Conservation (phyloP, 2,797 vertebrate species). For the Chanos chanos region DNA sequence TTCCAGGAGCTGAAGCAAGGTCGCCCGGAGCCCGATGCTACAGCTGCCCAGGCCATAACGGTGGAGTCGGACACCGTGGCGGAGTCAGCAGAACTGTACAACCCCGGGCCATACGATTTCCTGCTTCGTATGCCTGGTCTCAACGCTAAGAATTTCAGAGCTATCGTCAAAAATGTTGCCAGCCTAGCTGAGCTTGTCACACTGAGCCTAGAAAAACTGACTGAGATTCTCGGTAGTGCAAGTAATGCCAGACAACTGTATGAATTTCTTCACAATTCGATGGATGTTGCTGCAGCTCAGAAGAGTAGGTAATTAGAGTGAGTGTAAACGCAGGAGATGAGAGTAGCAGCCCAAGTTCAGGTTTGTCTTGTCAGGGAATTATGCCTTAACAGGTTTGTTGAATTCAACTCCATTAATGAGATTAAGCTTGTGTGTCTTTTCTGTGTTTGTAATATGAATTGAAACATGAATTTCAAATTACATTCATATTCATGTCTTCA, state of each 20-base stretch:
- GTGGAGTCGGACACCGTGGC: conserved; percentile 82
- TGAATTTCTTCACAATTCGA: conserved; percentile 84
- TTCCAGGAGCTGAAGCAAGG: conserved; percentile 88
- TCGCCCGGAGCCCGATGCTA: conserved; percentile 75
- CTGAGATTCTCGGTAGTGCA: conserved; percentile 73
- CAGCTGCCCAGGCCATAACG: conserved; percentile 79
- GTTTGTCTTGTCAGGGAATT: background rate
- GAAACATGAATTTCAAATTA: no score
- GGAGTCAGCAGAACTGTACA: conserved; percentile 83
- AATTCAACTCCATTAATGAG: no score
- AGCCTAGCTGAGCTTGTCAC: conserved; percentile 81
- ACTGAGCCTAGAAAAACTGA: conserved; percentile 76
- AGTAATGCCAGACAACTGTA: conserved; percentile 78
- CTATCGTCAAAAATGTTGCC: conserved; percentile 74
- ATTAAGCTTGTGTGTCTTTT: no score
- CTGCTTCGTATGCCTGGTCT: conserved; percentile 92
- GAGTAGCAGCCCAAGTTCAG: background rate
- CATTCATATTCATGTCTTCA: no score
- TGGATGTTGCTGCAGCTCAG: conserved; percentile 51
- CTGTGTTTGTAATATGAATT: no score
- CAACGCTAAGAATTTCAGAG: conserved; percentile 81
- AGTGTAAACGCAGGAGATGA: no score
- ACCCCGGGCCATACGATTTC: conserved; percentile 91
- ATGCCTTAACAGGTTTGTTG: no score
- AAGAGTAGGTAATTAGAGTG: conserved; percentile 48